Base-by-base conservation (phyloP, 53 echinoderm and acorn worm species). In the Arbacia lixula region DNA sequence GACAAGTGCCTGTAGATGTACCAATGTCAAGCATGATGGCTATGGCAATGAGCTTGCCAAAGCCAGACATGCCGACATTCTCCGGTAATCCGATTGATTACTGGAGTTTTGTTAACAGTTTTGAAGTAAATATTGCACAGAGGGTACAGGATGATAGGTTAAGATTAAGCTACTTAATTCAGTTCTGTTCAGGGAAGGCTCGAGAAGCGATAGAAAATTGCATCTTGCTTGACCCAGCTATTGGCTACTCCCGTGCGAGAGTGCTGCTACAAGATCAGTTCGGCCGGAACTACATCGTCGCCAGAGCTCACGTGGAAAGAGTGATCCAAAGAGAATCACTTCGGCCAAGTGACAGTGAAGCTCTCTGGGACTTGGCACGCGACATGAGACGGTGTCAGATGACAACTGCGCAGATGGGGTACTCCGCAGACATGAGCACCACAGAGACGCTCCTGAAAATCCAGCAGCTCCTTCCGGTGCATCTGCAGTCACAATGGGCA, bases 21-120 rank as follows among this genome's bases (percentile, higher is more conserved):
- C n/a, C n/a, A n/a, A n/a, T n/a, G n/a, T n/a, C 51, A 34, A 16
- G 36, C 42, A 39, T 60, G 37, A 74, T 91, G 87, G 72, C 54
- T 31, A 87, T 91, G 72, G 84, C 87, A 10, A 72, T 93, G 55
- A 90, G 74, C 55, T 27, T 93, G 66, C 90, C 93, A 6, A 93
- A 93, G 54, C 87, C 87, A 51, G 90, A 90, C 26, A 77, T 90
- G 30, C 56, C 62, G 62, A 78, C 24, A 6, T 90, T 90, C 60
- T 60, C 69, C 38, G 93, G 93, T 29, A 50, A 93, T 55, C 90
- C 90, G 12, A 38, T 93, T 14, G 83, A 90, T 17, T 93, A 90
- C 67, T 89, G 87, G 82, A 76, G 51, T 29, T 93, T 90, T 22
- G 43, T 88, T 2, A 93, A 85, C 61, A 69, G 21, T 0, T 93